Conservation (phyloP, 2,888 invertebrate genomes). For the Drosophila helvetica region DNA sequence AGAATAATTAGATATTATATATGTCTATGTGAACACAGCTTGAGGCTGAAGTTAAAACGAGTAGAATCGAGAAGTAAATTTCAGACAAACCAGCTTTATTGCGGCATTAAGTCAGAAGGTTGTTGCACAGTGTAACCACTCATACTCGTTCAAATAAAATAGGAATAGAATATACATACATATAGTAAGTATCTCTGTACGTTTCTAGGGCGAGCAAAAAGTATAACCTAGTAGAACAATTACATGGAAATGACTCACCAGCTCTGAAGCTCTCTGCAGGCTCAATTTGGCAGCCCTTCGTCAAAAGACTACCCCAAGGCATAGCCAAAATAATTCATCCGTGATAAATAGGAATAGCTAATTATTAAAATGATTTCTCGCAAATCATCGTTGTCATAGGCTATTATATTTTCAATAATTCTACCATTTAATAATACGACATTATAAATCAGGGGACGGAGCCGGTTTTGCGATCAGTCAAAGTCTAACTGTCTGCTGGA, state of each 20-base stretch:
- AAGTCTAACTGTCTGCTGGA: conserved; percentile 43
- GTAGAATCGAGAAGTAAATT: not conserved
- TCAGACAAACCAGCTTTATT: not conserved
- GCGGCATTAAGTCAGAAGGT: not conserved
- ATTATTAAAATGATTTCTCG: conserved; percentile 54
- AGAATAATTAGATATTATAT: too few species aligned
- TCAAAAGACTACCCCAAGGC: not conserved
- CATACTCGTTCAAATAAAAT: not conserved
- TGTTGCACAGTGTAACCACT: not conserved
- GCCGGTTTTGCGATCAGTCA: conserved; percentile 67
- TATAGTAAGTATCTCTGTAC: not conserved
- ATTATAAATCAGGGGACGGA: conserved; percentile 57
- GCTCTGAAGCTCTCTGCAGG: conserved; percentile 16
- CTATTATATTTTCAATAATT: conserved; percentile 26
- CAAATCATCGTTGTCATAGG: conserved; percentile 53
- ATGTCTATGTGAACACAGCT: too few species aligned
- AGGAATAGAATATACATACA: not conserved
- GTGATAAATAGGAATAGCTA: conserved; percentile 25
- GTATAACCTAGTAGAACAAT: not conserved
- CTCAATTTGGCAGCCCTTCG: conserved; percentile 42
- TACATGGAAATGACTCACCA: conserved; percentile 10
- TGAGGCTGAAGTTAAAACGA: not conserved
- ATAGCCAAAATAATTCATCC: conserved; percentile 14
- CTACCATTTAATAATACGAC: conserved; percentile 56
- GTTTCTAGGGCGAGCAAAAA: not conserved